Evolutionary conservation across 2,888 invertebrate species (phyloP).

Genomic region (Tinea trinotella): DNA sequence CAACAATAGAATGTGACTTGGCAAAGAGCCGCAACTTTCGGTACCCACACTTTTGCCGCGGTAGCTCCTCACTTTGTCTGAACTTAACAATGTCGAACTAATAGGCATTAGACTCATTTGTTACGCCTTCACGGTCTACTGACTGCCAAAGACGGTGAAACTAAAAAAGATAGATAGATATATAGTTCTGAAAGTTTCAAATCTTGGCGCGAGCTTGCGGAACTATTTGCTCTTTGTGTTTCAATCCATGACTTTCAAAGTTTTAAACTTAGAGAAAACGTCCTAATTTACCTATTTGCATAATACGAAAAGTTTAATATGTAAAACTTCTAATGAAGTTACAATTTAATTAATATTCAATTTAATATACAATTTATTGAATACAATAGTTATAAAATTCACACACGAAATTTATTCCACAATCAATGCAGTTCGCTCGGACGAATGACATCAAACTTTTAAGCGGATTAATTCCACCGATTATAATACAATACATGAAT

Average conservation of each 20-base stretch:
- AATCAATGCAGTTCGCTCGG: background rate
- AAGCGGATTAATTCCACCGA: background rate
- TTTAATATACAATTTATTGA: too few species aligned
- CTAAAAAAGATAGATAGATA: conserved; percentile 41
- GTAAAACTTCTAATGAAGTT: too few species aligned
- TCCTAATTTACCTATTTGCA: too few species aligned
- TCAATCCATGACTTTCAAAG: background rate
- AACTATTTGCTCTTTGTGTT: conserved; percentile 9
- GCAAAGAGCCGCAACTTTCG: conserved; percentile 17
- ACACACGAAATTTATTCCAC: background rate
- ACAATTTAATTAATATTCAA: too few species aligned
- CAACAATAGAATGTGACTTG: conserved; percentile 13
- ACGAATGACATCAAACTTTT: background rate
- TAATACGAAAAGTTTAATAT: too few species aligned
- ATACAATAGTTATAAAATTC: background rate
- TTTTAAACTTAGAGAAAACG: too few species aligned
- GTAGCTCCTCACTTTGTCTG: conserved; percentile 52
- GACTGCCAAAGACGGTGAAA: conserved; percentile 42
- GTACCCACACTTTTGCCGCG: conserved; percentile 35
- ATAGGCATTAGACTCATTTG: conserved; percentile 62
- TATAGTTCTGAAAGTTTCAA: conserved; percentile 34
- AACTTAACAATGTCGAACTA: conserved; percentile 63
- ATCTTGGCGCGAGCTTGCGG: conserved; percentile 14
- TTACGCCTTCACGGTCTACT: conserved; percentile 57
- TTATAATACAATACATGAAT: background rate